Conservation (phyloP, 2,797 vertebrate species). For the Menidia menidia region DNA sequence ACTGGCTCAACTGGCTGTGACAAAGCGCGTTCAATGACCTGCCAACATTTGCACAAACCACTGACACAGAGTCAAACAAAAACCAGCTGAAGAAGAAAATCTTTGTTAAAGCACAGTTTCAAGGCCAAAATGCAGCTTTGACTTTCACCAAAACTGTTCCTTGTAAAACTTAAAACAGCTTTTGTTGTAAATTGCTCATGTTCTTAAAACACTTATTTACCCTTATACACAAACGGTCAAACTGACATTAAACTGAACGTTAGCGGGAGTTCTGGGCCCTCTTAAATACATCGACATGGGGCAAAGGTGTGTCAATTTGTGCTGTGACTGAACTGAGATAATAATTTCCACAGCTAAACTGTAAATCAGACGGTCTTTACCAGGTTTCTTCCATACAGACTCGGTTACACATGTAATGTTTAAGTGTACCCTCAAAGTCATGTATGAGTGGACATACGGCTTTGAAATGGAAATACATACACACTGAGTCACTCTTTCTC, state of each 20-base stretch:
- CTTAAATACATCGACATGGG: too few species aligned
- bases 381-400: not conserved
- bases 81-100: not conserved
- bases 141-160: not conserved
- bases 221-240: not conserved
- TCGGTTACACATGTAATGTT: slow-evolving; percentile 1
- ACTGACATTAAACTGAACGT: not conserved
- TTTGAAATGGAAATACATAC: slow-evolving; percentile 19
- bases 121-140: too few species aligned
- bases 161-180: not conserved
- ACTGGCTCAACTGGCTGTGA: not conserved
- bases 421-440: not conserved
- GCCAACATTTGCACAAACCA: not conserved
- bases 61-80: not conserved
- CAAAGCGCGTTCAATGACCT: not conserved
- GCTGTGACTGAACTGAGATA: too few species aligned
- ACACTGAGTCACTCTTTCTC: slow-evolving; percentile 37
- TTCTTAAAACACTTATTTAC: not conserved
- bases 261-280: not conserved
- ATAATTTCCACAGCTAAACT: not conserved
- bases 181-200: not conserved
- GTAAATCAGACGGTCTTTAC: slow-evolving; percentile 8
- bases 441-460: slow-evolving; percentile 2
- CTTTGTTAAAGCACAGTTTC: not conserved
- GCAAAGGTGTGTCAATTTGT: not conserved